Base-by-base conservation (phyloP, 2,888 invertebrate genomes). In the Rhynchonema sp. region DNA sequence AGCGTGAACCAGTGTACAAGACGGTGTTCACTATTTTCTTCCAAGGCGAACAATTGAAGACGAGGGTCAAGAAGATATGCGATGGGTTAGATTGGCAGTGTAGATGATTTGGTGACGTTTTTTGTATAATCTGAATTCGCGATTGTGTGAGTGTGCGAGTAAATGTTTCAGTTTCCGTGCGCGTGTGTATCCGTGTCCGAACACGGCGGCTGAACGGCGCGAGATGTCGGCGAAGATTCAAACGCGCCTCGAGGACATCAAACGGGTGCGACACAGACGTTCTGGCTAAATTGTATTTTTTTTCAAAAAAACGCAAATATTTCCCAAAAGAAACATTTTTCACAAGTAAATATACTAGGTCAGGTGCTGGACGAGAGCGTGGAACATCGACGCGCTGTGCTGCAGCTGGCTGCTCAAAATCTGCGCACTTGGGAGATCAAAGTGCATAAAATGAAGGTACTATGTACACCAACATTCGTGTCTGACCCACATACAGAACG, bases 151-250 rank as follows among this genome's bases (percentile, higher is more conserved):
- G n/a, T n/a, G n/a, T n/a, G n/a, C n/a, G 17, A 38, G 38, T 53
- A 13, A 9, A 25, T 29, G 52, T 56, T 62, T 49, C 61, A 73
- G 73, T 27, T 98, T 96, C 78, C 84, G 92, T 62, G 96, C 96
- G 1, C 91, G 91, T 0, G 79, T 96, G 56, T 96, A 96, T 79
- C 92, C 94, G 0, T 96, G 94, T 73, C 96, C 96, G 0, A 96
- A 96, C 74, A 88, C 89, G 3, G 88, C 90, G 2, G 84, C 86
- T 6, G 94, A 96, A 76, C 81, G 96, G 30, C 80, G 90, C 61
- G 91, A 94, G 78, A 91, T 96, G 89, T 85, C 88, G 59, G 86
- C 88, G 82, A 91, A 91, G 1, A 92, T 96, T 1, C 90, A 90
- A 86, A 91, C 91, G 17, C 82, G 94, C 62, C 90, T 92, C 68